phyloP scores from a whole-genome alignment of 2,888 invertebrate genomes.

The Parnassius mnemosyne region DNA sequence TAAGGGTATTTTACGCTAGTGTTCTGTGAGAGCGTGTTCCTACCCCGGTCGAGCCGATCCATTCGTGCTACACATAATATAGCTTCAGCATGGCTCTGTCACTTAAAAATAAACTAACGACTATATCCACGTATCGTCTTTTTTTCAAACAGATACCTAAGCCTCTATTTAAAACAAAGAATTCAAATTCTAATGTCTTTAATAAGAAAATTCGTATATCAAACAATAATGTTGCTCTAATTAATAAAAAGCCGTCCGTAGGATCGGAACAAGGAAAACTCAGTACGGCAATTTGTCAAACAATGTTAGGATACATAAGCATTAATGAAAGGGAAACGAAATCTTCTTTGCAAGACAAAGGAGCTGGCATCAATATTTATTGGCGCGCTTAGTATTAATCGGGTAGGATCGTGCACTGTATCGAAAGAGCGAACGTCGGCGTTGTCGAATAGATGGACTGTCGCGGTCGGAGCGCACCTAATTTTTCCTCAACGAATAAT shows the following conservation, averaged over 20 bases:
- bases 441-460: conserved; percentile 67
- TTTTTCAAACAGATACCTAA: too few species aligned
- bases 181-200: too few species aligned
- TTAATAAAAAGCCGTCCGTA: conserved; percentile 25
- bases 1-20: too few species aligned
- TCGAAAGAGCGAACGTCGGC: conserved; percentile 54
- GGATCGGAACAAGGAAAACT: conserved; percentile 36
- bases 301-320: conserved; percentile 60
- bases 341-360: conserved; percentile 75
- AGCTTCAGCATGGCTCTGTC: too few species aligned
- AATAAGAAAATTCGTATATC: too few species aligned
- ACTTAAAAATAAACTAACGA: too few species aligned
- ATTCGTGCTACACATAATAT: too few species aligned
- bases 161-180: too few species aligned
- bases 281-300: conserved; percentile 61
- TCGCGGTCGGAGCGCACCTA: conserved; percentile 63
- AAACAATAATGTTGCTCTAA: conserved; percentile 24
- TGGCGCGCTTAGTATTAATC: conserved; percentile 79
- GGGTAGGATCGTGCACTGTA: conserved; percentile 66
- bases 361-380: conserved; percentile 77
- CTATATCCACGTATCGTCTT: too few species aligned
- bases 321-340: conserved; percentile 73
- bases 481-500: conserved; percentile 66
- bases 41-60: too few species aligned
- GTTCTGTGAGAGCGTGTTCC: too few species aligned